These are phyloP conservation scores for Hofmannophila pseudospretella DNA, from an alignment of 2,888 invertebrate species.

Conservation along the genomic window DNA sequence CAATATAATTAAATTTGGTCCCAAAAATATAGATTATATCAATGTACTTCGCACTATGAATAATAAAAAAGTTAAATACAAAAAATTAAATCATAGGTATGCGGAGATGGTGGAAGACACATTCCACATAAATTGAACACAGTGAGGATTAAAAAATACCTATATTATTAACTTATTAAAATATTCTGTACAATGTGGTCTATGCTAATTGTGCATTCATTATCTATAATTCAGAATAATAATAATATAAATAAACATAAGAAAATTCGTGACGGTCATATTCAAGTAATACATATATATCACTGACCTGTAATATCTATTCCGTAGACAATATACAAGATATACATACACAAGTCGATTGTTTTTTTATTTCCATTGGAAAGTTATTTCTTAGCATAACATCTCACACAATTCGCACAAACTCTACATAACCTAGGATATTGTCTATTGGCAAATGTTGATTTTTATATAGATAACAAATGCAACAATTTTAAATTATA, in stretches of 20 bases:
- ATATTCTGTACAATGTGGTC: slow-evolving; percentile 20
- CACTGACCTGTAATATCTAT: too few relatives aligned
- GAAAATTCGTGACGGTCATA: neutral
- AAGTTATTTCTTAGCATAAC: slow-evolving; percentile 49
- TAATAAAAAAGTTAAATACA: neutral
- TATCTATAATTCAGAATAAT: too few relatives aligned
- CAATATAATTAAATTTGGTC: too few relatives aligned
- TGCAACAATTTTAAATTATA: too few relatives aligned
- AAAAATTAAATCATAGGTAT: too few relatives aligned
- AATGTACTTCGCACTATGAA: too few relatives aligned
- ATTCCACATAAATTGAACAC: slow-evolving; percentile 25
- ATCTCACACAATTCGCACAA: slow-evolving; percentile 32
- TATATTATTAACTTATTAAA: slow-evolving; percentile 12
- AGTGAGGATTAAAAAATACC: slow-evolving; percentile 18
- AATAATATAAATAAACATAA: too few relatives aligned
- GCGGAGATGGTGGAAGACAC: slow-evolving; percentile 15
- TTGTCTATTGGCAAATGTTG: neutral
- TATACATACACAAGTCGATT: slow-evolving; percentile 12
- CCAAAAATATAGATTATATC: too few relatives aligned
- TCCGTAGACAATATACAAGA: too few relatives aligned
- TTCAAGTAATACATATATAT: slow-evolving; percentile 2
- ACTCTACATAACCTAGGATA: neutral
- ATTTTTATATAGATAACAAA: neutral
- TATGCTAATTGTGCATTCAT: slow-evolving; percentile 17
- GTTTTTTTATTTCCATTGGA: slow-evolving; percentile 52